These are phyloP conservation scores for Circaetus gallicus DNA, from an alignment of 2,113 vertebrate species.

Conservation along the genomic window DNA sequence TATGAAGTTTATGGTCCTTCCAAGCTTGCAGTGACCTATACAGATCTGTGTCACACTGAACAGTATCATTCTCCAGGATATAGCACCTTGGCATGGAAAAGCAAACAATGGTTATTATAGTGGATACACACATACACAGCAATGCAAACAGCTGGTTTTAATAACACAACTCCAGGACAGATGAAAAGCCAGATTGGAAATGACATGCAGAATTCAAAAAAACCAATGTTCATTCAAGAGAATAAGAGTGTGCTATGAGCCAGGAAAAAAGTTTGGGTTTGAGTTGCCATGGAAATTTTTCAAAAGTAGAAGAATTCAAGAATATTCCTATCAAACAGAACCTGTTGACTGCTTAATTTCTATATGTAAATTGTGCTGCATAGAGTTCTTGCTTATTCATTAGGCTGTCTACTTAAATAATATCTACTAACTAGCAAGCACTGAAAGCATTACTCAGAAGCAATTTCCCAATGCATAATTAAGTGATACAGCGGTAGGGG, in stretches of 20 bases:
- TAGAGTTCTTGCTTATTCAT: neutral
- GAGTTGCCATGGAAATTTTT: neutral
- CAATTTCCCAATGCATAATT: neutral
- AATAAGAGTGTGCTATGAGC: neutral
- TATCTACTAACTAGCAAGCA: neutral
- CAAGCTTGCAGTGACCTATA: conserved; percentile 94
- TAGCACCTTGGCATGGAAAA: conserved; percentile 80
- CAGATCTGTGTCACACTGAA: conserved; percentile 91
- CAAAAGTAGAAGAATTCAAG: neutral
- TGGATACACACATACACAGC: neutral
- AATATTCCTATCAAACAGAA: neutral
- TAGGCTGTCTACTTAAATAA: neutral
- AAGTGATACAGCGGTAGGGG: neutral
- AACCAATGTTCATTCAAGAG: neutral
- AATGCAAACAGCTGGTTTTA: neutral
- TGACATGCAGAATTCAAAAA: neutral
- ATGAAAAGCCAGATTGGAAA: neutral
- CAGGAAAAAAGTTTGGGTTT: neutral
- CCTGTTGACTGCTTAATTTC: conserved; percentile 5
- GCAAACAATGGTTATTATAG: neutral
- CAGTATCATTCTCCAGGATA: conserved; percentile 91
- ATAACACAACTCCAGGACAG: neutral
- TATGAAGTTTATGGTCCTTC: conserved; percentile 96
- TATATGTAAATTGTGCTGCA: neutral
- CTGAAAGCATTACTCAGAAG: neutral